Evolutionary conservation across 2,888 invertebrate species (phyloP), one percentile per base, ranked within the genome.

Genomic region (Tinea trinotella): DNA sequence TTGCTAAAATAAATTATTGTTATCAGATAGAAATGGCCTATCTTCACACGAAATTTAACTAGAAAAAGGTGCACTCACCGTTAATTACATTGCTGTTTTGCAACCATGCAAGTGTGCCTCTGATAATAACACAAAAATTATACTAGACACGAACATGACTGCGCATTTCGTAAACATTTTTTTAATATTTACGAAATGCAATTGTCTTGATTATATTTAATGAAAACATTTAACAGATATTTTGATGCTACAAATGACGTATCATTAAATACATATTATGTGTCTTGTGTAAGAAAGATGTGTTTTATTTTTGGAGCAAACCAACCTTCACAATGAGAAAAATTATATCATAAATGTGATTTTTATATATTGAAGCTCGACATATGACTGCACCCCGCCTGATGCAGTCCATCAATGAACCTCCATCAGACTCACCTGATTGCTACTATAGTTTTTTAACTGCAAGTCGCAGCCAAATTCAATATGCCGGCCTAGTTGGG

Each of bases 41-140:
- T 52, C 36, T 34, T 35, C 36, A 52, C 34, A 17, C 34, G 19
- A 52, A 52, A 52, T 52, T 52, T 35, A 18, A 12, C 17, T 40
- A 20, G 17, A 30, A 22, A 36, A 13, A n/a, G 3, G 40, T 46
- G 5, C 19, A 18, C 35, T 13, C 46, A 52, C 34, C 36, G 48
- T 53, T 57, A 57, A 57, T 56, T 55, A 56, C 56, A 52, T 57
- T 53, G 56, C 55, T 57, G 53, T 56, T 56, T 56, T 36, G 57
- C 17, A 48, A 46, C 12, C 52, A 36, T 19, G 36, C 30, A 35
- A 35, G 35, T 54, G 12, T 48, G 22, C 15, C 24, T 50, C 15
- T 18, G 54, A 36, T 35, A 54, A 35, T 46, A 54, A 15, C 19
- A 35, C 50, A 46, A 54, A 48, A 52, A 52, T 52, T 55, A 53